Percentiles rank a stretch among this genome's conserved stretches.
Conservation (phyloP, 2,888 invertebrate genomes). For the Cerastis rubricosa region DNA sequence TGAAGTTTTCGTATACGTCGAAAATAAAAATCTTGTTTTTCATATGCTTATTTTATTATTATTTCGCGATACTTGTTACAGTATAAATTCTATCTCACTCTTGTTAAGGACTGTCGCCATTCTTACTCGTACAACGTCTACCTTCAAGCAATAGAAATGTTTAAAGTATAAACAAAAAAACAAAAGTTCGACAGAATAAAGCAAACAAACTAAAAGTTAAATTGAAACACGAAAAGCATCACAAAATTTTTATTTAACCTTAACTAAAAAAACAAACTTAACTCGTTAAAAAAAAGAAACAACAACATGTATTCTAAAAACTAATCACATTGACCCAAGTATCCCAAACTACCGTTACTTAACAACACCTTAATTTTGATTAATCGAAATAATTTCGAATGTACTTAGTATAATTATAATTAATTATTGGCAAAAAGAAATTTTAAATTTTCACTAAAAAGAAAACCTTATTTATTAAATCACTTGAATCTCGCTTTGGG, state of each 20-base stretch:
- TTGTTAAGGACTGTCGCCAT: constrained; percentile 57
- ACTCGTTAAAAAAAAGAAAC: constrained; percentile 78
- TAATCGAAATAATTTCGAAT: constrained; percentile 45
- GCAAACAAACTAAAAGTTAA: constrained; percentile 40
- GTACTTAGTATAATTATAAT: constrained; percentile 32
- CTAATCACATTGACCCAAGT: constrained; percentile 73
- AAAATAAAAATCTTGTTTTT: constrained; percentile 48
- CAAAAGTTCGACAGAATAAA: constrained; percentile 41
- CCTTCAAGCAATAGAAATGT: constrained; percentile 43
- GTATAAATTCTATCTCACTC: constrained; percentile 65
- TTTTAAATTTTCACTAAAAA: constrained; percentile 19
- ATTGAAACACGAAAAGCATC: constrained; percentile 62
- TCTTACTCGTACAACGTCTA: constrained; percentile 44
- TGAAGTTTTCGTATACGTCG: constrained; percentile 55
- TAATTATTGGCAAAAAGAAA: constrained; percentile 57
- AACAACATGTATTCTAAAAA: constrained; percentile 75
- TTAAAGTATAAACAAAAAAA: constrained; percentile 45
- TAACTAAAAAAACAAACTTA: constrained; percentile 82
- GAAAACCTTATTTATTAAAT: constrained; percentile 50
- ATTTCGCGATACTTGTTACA: constrained; percentile 37
- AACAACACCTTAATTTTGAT: constrained; percentile 47
- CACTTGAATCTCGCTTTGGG: constrained; percentile 64
- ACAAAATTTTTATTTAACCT: constrained; percentile 68
- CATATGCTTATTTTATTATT: constrained; percentile 41
- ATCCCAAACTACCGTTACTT: constrained; percentile 61